phyloP scores from a whole-genome alignment of 1,140 invertebrate species.

The Monochamus saltuarius region DNA sequence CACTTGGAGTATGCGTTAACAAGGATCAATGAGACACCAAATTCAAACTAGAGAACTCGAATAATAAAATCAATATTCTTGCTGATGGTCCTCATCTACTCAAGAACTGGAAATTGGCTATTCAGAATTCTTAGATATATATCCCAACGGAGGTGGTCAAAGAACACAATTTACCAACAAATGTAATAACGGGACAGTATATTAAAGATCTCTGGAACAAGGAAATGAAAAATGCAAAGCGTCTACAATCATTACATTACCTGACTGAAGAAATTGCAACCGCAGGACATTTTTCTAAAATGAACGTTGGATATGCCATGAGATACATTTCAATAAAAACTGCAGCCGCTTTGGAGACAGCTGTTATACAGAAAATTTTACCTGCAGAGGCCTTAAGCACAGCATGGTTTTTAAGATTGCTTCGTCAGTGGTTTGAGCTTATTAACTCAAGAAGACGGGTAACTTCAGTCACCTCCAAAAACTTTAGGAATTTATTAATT shows the following conservation, averaged over 20 bases:
- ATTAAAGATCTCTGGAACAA: conserved; percentile 3
- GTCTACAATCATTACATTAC: conserved; percentile 1
- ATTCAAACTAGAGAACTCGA: too few relatives aligned
- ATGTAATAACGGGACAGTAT: conserved; percentile 1
- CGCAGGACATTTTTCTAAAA: conserved; percentile 6
- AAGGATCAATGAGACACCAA: too few relatives aligned
- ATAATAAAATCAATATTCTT: too few relatives aligned
- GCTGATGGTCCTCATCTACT: too few relatives aligned
- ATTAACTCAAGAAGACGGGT: conserved; percentile 4
- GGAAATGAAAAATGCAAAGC: conserved; percentile 4
- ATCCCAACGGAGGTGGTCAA: too few relatives aligned
- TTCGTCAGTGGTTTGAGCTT: conserved; percentile 11
- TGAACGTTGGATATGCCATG: conserved; percentile 6
- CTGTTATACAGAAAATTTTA: conserved; percentile 5
- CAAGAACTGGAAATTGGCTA: too few relatives aligned
- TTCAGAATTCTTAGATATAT: too few relatives aligned
- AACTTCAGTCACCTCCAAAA: conserved; percentile 8
- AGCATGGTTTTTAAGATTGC: conserved; percentile 9
- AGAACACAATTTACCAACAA: conserved; percentile 8
- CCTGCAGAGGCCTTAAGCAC: conserved; percentile 7
- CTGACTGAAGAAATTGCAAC: background rate
- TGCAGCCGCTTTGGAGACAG: conserved; percentile 9
- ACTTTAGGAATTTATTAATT: conserved; percentile 7
- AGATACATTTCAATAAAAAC: conserved; percentile 7
- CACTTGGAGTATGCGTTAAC: too few relatives aligned